A percentile compares a stretch with the other conserved stretches of the same genome.
These are phyloP conservation scores for Saimiri boliviensis DNA, from an alignment of 2,113 vertebrate species.

Conservation along the genomic window DNA sequence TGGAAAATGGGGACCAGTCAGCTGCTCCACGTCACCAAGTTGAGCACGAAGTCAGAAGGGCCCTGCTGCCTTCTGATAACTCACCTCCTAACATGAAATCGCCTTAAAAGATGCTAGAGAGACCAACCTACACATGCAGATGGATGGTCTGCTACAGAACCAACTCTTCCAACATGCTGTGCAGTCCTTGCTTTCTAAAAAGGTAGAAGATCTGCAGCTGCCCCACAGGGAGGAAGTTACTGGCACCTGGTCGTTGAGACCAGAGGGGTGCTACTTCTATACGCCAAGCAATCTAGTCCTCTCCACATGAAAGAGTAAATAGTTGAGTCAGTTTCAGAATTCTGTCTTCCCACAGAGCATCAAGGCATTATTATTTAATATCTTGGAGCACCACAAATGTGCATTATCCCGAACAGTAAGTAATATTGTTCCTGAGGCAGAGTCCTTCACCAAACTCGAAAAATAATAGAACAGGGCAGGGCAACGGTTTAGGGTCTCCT, in stretches of 20 bases:
- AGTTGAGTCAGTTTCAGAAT: neutral
- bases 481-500: neutral
- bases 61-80: neutral
- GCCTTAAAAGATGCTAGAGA: neutral
- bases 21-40: neutral
- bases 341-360: neutral
- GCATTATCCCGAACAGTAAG: conserved; percentile 1
- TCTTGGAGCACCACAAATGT: neutral
- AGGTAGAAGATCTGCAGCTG: neutral
- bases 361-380: neutral
- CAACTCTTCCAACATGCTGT: neutral
- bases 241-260: neutral
- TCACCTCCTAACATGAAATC: neutral
- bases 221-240: neutral
- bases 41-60: neutral
- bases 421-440: neutral
- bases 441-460: neutral
- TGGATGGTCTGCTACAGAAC: neutral
- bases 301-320: neutral
- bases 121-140: neutral
- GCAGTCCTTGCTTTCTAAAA: neutral
- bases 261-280: neutral
- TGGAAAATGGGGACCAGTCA: neutral
- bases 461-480: neutral
- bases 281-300: neutral